Conservation (phyloP, 2,797 vertebrate species). For the Melanotaenia trifasciata region DNA sequence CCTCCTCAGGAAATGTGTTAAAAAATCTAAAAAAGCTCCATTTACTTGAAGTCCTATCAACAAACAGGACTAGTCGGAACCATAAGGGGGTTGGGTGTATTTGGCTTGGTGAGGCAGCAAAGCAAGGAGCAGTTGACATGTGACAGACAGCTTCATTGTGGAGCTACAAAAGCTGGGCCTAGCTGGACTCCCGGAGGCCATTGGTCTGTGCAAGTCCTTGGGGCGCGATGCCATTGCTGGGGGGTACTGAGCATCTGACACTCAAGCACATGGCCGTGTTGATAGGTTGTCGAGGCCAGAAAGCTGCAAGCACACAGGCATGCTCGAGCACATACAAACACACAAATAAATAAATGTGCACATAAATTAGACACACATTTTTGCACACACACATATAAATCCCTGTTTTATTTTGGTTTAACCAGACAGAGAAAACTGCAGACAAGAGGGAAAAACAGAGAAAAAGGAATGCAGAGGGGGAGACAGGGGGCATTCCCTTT, state of each 20-base stretch:
- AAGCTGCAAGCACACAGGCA: slow-evolving; percentile 17
- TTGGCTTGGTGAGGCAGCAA: slow-evolving; percentile 47
- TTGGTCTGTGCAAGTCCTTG: slow-evolving; percentile 49
- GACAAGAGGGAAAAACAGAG: slow-evolving; percentile 25
- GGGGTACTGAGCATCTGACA: slow-evolving; percentile 62
- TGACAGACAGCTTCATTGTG: slow-evolving; percentile 71
- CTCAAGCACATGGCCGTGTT: slow-evolving; percentile 35
- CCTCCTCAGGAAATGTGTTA: neutral
- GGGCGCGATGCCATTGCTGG: slow-evolving; percentile 54
- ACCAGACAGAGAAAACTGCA: slow-evolving; percentile 12
- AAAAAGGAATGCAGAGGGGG: slow-evolving; percentile 38
- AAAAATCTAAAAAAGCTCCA: slow-evolving; percentile 23
- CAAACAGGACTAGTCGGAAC: slow-evolving; percentile 49
- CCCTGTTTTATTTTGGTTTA: slow-evolving; percentile 31
- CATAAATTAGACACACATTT: slow-evolving; percentile 15
- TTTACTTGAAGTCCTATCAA: slow-evolving; percentile 24
- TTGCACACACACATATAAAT: slow-evolving; percentile 14
- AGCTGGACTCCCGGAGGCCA: slow-evolving; percentile 37
- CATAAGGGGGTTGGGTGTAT: slow-evolving; percentile 32
- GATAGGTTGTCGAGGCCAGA: slow-evolving; percentile 38
- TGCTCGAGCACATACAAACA: slow-evolving; percentile 26
- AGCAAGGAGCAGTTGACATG: slow-evolving; percentile 30
- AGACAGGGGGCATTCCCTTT: slow-evolving; percentile 49
- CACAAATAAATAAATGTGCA: neutral
- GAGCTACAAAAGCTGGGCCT: slow-evolving; percentile 38